A percentile compares a stretch with the other conserved stretches of the same genome.
Conservation (phyloP, 1,140 invertebrate genomes). For the Pseudomyrmex flavicornis region DNA sequence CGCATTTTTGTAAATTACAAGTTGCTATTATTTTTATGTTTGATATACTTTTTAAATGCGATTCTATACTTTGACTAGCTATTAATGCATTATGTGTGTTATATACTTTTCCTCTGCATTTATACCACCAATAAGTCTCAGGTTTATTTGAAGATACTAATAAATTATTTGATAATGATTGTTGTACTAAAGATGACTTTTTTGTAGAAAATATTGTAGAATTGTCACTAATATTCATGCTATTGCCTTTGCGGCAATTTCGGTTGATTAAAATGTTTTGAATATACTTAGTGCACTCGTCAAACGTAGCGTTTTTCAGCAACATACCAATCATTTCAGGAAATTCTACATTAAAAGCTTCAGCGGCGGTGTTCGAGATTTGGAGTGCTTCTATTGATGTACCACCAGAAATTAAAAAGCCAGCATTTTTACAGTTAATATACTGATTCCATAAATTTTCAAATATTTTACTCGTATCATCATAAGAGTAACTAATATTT, state of each 20-base stretch:
- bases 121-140: constrained; percentile 76
- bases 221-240: background rate
- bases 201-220: background rate
- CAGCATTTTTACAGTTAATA: constrained; percentile 73
- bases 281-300: constrained; percentile 71
- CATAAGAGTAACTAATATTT: constrained; percentile 76
- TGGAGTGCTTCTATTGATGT: constrained; percentile 84
- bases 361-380: constrained; percentile 79
- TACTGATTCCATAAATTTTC: constrained; percentile 77
- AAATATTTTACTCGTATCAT: constrained; percentile 80
- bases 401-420: constrained; percentile 85
- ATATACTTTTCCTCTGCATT: constrained; percentile 78
- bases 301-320: constrained; percentile 75
- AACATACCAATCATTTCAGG: constrained; percentile 79
- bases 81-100: background rate
- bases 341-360: constrained; percentile 72
- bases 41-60: constrained; percentile 43
- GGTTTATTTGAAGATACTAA: background rate
- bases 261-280: constrained; percentile 1
- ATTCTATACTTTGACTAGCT: constrained; percentile 7
- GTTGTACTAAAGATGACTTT: background rate
- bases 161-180: background rate
- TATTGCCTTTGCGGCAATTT: background rate
- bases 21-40: constrained; percentile 73
- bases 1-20: constrained; percentile 89